phyloP scores from a whole-genome alignment of 1,140 invertebrate genomes.

The Drosophila baimaii region DNA sequence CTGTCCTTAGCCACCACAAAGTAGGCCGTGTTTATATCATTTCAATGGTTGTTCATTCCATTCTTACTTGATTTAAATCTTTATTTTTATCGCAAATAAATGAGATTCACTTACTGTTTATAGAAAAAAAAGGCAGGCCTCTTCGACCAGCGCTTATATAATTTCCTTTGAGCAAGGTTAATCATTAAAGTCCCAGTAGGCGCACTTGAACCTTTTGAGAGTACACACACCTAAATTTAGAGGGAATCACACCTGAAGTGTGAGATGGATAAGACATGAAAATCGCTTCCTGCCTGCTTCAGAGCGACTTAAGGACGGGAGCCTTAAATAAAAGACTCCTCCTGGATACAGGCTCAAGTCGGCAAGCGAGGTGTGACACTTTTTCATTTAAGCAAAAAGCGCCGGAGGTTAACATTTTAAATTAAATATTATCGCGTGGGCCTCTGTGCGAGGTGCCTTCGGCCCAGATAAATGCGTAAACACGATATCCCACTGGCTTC shows the following conservation, averaged over 20 bases:
- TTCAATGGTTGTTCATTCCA: background rate
- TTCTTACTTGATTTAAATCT: background rate
- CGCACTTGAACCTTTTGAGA: background rate
- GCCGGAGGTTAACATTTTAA: constrained; percentile 61
- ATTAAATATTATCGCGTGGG: constrained; percentile 65
- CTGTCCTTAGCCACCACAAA: background rate
- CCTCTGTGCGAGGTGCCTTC: constrained; percentile 34
- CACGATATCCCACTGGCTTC: constrained; percentile 38
- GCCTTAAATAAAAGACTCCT: constrained; percentile 21
- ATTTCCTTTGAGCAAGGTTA: background rate
- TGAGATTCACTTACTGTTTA: background rate
- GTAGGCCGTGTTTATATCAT: background rate
- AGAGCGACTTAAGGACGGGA: constrained; percentile 15
- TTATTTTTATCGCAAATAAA: background rate
- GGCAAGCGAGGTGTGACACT: constrained; percentile 44
- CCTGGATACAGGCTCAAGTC: background rate
- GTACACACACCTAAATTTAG: constrained; percentile 5
- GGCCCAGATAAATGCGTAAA: constrained; percentile 57
- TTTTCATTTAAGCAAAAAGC: constrained; percentile 54
- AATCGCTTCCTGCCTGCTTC: constrained; percentile 34
- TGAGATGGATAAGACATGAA: constrained; percentile 3
- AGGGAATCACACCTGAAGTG: constrained; percentile 8
- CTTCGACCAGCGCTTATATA: background rate
- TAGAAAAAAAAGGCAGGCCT: background rate
- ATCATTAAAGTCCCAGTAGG: constrained; percentile 4